Evolutionary conservation across 1,140 invertebrate genomes (phyloP), one percentile per base, ranked within the genome.

Genomic region (Phocides pigmalion): DNA sequence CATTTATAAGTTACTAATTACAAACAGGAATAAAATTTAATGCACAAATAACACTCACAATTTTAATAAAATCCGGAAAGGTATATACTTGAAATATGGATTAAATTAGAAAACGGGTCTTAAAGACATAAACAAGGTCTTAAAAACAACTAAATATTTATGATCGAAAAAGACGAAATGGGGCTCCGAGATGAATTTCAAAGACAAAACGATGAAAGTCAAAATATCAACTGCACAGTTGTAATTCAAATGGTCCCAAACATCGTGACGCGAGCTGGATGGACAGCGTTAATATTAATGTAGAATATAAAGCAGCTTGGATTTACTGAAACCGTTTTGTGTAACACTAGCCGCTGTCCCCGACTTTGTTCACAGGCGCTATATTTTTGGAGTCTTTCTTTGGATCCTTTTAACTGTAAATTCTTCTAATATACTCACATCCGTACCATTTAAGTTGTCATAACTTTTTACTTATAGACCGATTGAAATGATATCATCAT

Each of bases 251-350:
- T 54, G 35, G 69, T 77, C 76, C 82, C 76, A 85, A 80, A 87
- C 84, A 74, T 70, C 69, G 42, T 89, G 84, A 89, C 84, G 85
- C 76, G 81, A 62, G 17, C 25, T 74, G 78, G 37, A n/a, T 70
- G 47, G 67, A 59, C 67, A 59, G 37, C 51, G 74, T 90, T 86
- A 90, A 90, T 90, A 90, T 90, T 87, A 80, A 90, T 90, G 79
- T 66, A 25, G 87, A 90, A 90, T 90, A 83, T 90, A 84, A 83
- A 90, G 64, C 72, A 75, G 68, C 39, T 41, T 35, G 17, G 32
- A 71, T 59, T 69, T 37, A 66, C 66, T 69, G 66, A 66, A 68
- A 70, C 16, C 19, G 15, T 61, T 71, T 58, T 65, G 58, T 62
- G 54, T 53, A 53, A 22, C 39, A 28, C 35, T 47, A 49, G 44